Evolutionary conservation across 1,140 invertebrate species (phyloP), one percentile per base, ranked within the genome.

Genomic region (Pollicipes pollicipes): DNA sequence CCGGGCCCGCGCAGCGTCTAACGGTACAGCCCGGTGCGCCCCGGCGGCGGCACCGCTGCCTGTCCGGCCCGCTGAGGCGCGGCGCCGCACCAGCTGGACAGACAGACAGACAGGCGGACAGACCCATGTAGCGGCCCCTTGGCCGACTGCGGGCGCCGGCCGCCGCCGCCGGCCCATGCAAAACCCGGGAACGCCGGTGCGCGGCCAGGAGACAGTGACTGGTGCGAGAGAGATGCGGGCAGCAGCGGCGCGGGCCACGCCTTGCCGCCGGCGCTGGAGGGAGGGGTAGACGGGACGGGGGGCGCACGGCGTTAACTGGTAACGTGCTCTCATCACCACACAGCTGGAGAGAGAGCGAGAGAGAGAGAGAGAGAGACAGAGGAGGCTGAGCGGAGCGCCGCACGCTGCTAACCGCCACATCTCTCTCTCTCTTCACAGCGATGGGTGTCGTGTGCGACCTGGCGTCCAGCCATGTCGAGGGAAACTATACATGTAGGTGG

Each of bases 401-500:
- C 45, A 58, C 6, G 21, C 28, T 0, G 64, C 68, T 29, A 10
- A 70, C 16, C 28, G 26, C 8, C 32, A 21, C 17, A 30, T 3
- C 26, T n/a, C 45, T 58, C 79, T 83, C 82, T 83, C 81, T 84
- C 83, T 82, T 83, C 79, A 80, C 86, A 89, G 88, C 88, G 76
- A 84, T 90, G 78, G 91, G 88, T 74, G 88, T 90, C 79, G 90
- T 93, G 79, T 89, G 90, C 72, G 80, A 85, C 68, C 88, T 88
- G 79, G 88, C 90, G 80, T 84, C 87, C 71, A 85, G 86, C 68
- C 91, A 87, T 83, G 88, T 88, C 74, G 89, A 91, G 80, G 90
- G 91, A 77, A 90, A 85, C 78, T 93, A 91, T 79, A 93, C 91
- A 83, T 95, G 91, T 94, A 88, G 85, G 89, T 84, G 77, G 73